phyloP scores from a whole-genome alignment of 2,888 invertebrate genomes.

The Ectemnius lituratus region DNA sequence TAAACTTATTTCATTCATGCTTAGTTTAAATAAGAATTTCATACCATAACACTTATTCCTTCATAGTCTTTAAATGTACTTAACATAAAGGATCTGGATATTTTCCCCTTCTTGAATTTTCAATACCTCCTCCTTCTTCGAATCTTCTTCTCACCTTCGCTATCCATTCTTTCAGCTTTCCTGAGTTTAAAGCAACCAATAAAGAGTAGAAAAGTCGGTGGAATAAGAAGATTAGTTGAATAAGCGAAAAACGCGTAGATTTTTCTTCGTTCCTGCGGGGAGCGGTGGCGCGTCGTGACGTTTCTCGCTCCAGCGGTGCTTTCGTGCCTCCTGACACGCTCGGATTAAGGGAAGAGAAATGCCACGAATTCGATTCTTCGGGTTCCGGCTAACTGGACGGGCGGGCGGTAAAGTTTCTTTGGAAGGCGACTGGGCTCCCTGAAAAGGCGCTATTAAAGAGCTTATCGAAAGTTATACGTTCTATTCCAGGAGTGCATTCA shows the following conservation, averaged over 20 bases:
- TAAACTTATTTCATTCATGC: no score
- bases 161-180: not conserved
- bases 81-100: no score
- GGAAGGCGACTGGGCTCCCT: not conserved
- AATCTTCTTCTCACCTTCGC: no score
- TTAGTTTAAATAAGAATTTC: no score
- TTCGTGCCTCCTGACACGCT: not conserved
- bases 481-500: not conserved
- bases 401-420: not conserved
- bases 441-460: constrained; percentile 8
- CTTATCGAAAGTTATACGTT: constrained; percentile 7
- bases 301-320: constrained; percentile 10
- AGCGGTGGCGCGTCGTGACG: constrained; percentile 3
- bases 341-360: constrained; percentile 13
- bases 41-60: no score
- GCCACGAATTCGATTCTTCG: constrained; percentile 7
- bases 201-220: constrained; percentile 13
- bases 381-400: not conserved
- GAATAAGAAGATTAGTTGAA: constrained; percentile 37
- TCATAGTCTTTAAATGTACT: no score
- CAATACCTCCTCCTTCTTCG: no score
- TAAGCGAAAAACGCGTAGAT: constrained; percentile 41
- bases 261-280: constrained; percentile 17
- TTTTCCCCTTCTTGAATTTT: no score
- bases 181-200: not conserved